These are phyloP conservation scores for Eupleurogrammus muticus DNA, from an alignment of 2,797 vertebrate species.

Conservation along the genomic window DNA sequence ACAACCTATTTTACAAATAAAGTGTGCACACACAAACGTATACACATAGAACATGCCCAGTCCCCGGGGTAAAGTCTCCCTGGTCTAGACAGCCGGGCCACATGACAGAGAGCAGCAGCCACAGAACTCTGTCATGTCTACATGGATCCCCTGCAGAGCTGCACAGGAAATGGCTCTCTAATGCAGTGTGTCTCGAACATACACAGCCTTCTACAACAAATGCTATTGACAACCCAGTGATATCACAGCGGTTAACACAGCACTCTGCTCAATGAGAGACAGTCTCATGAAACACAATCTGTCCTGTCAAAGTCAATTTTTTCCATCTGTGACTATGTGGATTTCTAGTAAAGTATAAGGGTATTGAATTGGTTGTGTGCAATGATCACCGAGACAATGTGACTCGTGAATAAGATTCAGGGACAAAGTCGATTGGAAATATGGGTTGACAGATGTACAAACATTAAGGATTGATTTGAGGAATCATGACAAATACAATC, in stretches of 20 bases:
- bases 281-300: slow-evolving; percentile 61
- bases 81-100: slow-evolving; percentile 64
- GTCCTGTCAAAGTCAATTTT: slow-evolving; percentile 63
- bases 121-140: slow-evolving; percentile 49
- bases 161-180: slow-evolving; percentile 41
- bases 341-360: slow-evolving; percentile 40
- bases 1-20: not conserved
- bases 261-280: slow-evolving; percentile 61
- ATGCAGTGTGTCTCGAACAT: slow-evolving; percentile 40
- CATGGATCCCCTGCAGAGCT: slow-evolving; percentile 48
- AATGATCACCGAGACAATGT: slow-evolving; percentile 20
- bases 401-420: slow-evolving; percentile 20
- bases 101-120: slow-evolving; percentile 56
- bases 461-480: slow-evolving; percentile 42
- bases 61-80: slow-evolving; percentile 28
- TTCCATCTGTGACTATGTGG: slow-evolving; percentile 46
- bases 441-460: slow-evolving; percentile 35
- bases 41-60: slow-evolving; percentile 1
- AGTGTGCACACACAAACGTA: slow-evolving; percentile 1
- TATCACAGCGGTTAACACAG: slow-evolving; percentile 65
- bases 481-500: slow-evolving; percentile 61
- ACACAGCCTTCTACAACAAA: slow-evolving; percentile 53
- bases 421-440: slow-evolving; percentile 30
- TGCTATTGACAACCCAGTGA: slow-evolving; percentile 67
- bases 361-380: slow-evolving; percentile 22